These are phyloP conservation scores for Parthenolecanium corni DNA, from an alignment of 2,888 invertebrate species.

Conservation along the genomic window DNA sequence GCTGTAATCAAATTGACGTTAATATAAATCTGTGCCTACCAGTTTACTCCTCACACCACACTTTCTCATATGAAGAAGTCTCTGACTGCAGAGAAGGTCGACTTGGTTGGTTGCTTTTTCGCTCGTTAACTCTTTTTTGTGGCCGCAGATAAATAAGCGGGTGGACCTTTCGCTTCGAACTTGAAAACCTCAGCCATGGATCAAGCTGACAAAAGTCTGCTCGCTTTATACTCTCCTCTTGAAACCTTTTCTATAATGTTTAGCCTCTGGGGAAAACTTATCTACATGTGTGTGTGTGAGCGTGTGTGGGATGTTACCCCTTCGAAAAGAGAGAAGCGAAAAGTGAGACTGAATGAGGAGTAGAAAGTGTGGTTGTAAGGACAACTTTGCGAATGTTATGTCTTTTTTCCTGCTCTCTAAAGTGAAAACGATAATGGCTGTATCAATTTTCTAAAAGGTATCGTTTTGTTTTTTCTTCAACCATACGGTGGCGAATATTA, in stretches of 20 bases:
- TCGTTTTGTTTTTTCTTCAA: too few species aligned
- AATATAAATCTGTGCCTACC: background rate
- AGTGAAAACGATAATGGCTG: background rate
- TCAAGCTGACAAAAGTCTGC: background rate
- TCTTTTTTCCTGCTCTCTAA: background rate
- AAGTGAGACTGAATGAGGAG: too few species aligned
- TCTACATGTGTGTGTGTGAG: too few species aligned
- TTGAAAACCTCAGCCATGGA: background rate
- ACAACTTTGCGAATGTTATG: too few species aligned
- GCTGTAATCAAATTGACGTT: background rate
- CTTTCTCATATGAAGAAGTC: too few species aligned
- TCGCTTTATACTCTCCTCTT: background rate
- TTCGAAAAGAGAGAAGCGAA: too few species aligned
- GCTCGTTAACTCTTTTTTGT: background rate
- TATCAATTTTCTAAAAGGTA: background rate
- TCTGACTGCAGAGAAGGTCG: background rate
- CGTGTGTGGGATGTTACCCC: too few species aligned
- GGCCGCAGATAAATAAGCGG: background rate
- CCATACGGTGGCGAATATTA: background rate
- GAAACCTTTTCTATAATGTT: background rate
- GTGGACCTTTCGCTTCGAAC: background rate
- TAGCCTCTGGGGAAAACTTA: too few species aligned
- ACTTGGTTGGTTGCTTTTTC: background rate
- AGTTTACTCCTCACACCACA: too few species aligned
- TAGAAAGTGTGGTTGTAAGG: too few species aligned